Evolutionary conservation across 2,888 invertebrate species (phyloP), one percentile per base, ranked within the genome.

Genomic region (Macroteleia sp.): DNA sequence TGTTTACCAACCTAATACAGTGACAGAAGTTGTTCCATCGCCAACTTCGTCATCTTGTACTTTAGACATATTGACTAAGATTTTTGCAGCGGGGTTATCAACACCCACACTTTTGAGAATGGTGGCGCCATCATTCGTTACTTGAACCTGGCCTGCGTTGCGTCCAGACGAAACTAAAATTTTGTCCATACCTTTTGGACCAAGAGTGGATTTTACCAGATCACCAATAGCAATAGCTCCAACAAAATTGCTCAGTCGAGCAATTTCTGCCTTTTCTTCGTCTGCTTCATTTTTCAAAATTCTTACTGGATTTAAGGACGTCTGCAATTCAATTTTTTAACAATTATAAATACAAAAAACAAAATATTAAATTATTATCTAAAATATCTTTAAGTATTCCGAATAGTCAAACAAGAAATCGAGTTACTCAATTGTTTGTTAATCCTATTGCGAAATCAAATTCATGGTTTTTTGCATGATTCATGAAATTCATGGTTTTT

Each of bases 1-100:
- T 25, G 6, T 25, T 32, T 46, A 85, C 90, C 82, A 91, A 95
- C 95, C 95, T 80, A 95, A 92, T 39, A 98, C 99, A 59, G 99
- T 98, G 0, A 99, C 99, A 0, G 99, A 99, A 36, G 99, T 99
- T n/a, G 99, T 99, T 10, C 99, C 99, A 94, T 99, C 99, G 42
- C 99, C 99, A 71, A 99, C 99, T 94, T 99, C 99, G 90, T 98
- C 98, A 92, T 99, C 99, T 91, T 99, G 99, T 2, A 98, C 98
- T 92, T 97, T 96, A 10, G 99, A 97, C 95, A 99, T 99, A 84
- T 99, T 98, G n/a, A 99, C 98, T 52, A 99, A 93, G 87, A 99
- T 97, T 92, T 99, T 99, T 0, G 99, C 99, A 25, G 99, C 99
- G 17, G 99, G 99, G 92, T 99, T 99, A 90, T 99, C 99, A 14